Base-by-base conservation (phyloP, 2,797 vertebrate genomes). In the Crenuchus spilurus region DNA sequence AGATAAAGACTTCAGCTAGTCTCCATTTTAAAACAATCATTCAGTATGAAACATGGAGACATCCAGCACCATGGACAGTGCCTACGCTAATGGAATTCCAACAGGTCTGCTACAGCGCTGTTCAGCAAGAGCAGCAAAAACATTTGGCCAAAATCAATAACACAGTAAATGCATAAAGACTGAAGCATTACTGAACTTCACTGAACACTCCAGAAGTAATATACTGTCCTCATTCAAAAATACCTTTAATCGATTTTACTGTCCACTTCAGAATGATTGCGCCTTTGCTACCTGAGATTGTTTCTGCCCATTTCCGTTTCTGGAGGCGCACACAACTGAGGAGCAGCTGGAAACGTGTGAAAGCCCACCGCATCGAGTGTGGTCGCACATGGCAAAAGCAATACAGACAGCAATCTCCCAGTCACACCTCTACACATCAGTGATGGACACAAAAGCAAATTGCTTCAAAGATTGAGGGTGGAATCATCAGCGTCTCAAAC, bases 371-470 rank as follows among this genome's bases (percentile, higher is more conserved):
- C 61, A 76, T 52, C 1, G 22, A 57, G 55, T 75, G 64, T 58
- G 48, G 65, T 77, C 74, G 68, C 82, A 81, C 72, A 77, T 71
- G 58, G 64, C 49, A 52, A 77, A 70, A 81, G 76, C 82, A 83
- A 77, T 73, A 69, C 69, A 52, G 60, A 75, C 76, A 78, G 57
- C 80, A 78, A 83, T 83, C 80, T 73, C 77, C 44, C 65, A 76
- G 46, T 81, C 70, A 24, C 79, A 83, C 82, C 75, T 80, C 54
- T 41, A 75, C 75, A 77, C 79, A 81, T 75, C 65, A 75, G 65
- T 75, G 79, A 80, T 58, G 65, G 79, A 77, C 79, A 81, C 72
- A 37, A 78, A 81, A 80, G 69, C 61, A 75, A 80, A 81, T 83
- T 79, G 79, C 72, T 71, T 79, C 68, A 79, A 77, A 71, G 74